Evolutionary conservation across 2,797 vertebrate genomes (phyloP).

Genomic region (Euphonia xanthogaster): DNA sequence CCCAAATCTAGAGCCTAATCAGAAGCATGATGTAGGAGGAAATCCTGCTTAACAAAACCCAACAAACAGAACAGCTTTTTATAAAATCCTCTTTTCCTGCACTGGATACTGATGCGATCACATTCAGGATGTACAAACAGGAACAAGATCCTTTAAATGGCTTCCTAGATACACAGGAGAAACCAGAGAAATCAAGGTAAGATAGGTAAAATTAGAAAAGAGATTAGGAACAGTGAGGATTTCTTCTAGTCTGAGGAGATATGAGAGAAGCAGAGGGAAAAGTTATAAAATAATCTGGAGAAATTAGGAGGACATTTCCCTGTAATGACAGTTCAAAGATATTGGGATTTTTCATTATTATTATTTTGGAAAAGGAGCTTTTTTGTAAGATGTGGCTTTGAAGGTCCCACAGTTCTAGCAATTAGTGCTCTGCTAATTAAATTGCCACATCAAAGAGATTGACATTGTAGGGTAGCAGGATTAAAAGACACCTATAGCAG

Average conservation of each 20-base stretch:
- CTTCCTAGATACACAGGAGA: neutral
- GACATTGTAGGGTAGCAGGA: neutral
- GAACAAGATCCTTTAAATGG: neutral
- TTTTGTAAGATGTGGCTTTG: neutral
- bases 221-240: neutral
- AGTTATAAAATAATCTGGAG: neutral
- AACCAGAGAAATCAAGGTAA: neutral
- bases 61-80: neutral
- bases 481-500: neutral
- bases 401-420: neutral
- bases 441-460: neutral
- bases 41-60: neutral
- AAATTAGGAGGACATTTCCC: neutral
- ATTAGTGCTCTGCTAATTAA: constrained; percentile 40
- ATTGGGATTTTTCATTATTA: fast-evolving
- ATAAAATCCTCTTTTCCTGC: neutral
- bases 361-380: neutral
- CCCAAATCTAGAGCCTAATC: neutral
- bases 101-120: neutral
- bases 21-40: neutral
- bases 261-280: neutral
- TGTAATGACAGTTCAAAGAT: neutral
- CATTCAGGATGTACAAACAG: neutral
- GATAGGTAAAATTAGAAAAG: neutral
- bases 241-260: neutral